Base-by-base conservation (phyloP, 2,797 vertebrate species). In the Enteromius viviparus region DNA sequence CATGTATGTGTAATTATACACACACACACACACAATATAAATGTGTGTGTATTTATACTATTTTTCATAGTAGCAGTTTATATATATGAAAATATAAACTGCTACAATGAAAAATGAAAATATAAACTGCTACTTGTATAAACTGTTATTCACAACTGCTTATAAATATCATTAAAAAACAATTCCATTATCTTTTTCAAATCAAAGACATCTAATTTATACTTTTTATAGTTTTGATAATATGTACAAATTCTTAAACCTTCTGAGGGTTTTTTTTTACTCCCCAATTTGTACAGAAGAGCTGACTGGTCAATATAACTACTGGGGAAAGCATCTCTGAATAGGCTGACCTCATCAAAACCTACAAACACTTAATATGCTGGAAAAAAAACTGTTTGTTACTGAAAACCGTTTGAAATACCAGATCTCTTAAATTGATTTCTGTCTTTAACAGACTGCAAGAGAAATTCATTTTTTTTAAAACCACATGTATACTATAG, bases 291-390 rank as follows among this genome's bases (percentile, higher is more conserved):
- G 26, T 49, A 37, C 40, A 49, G 40, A 47, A 72, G 9, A 49
- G 55, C 69, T 72, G 78, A 71, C 23, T 62, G 23, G 68, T 71
- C 78, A 80, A 47, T 71, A 45, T 47, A 37, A 53, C 64, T 29
- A 80, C 53, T 71, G 68, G 29, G 66, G 37, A 70, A 65, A 60
- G 32, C 58, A 55, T 62, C 82, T 75, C 21, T 42, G 21, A 49
- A 75, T 4, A 4, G 32, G 51, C 49, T 19, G 37, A 77, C n/a
- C 32, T 77, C 79, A 76, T 60, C 37, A 62, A 79, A 60, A 29
- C 45, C 10, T 55, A 26, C 51, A 40, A 72, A 32, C 34, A 55
- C 11, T 23, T 58, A 60, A 29, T 23, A 77, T 47, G 58, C 55
- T 51, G 47, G 72, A 76, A 51, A 72, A 40, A 60, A 37, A 84